Conservation (phyloP, 2,797 vertebrate genomes). For the Hypotaenidia okinawae region DNA sequence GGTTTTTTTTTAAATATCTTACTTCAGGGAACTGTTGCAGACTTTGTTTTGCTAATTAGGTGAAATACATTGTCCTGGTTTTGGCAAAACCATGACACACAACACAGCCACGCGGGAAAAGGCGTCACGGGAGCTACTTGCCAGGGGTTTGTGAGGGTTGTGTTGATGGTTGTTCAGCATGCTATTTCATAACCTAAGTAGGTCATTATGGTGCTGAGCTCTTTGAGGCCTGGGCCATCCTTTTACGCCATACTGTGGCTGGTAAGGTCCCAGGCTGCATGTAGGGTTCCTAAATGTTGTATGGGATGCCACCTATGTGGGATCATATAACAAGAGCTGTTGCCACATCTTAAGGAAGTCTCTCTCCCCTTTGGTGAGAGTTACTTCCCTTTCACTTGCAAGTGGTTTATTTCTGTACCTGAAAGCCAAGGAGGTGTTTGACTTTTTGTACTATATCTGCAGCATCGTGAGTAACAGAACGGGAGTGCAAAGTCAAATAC, state of each 20-base stretch:
- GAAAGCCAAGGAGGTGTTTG: conserved; percentile 5
- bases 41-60: neutral
- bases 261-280: neutral
- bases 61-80: no score
- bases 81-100: no score
- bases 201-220: neutral
- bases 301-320: neutral
- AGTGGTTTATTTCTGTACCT: conserved; percentile 1
- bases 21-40: neutral
- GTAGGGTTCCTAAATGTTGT: neutral
- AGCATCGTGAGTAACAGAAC: neutral
- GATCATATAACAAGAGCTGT: neutral
- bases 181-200: accelerated
- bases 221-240: neutral
- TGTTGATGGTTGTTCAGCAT: neutral
- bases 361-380: neutral
- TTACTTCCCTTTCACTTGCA: neutral
- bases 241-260: neutral
- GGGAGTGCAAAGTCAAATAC: neutral
- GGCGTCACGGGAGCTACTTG: neutral
- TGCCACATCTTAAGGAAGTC: neutral
- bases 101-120: neutral
- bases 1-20: no score
- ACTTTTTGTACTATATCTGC: conserved; percentile 12
- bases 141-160: neutral